A percentile compares a stretch with the other conserved stretches of the same genome.
These are phyloP conservation scores for Steinernema scapterisci DNA, from an alignment of 2,888 invertebrate genomes.

Conservation along the genomic window DNA sequence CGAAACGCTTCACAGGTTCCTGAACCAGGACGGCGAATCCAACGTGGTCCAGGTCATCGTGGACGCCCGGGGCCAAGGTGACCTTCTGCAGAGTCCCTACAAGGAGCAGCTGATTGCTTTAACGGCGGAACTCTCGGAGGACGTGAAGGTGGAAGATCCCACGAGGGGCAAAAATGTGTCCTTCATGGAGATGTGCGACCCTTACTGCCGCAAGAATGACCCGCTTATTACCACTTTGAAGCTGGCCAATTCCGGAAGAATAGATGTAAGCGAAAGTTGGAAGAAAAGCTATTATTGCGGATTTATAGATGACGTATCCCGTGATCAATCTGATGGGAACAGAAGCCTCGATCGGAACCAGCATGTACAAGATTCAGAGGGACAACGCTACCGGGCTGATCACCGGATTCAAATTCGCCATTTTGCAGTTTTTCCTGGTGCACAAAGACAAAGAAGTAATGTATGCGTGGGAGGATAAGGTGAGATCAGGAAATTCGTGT, in stretches of 20 bases:
- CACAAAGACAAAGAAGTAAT: slow-evolving; percentile 41
- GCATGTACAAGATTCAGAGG: slow-evolving; percentile 47
- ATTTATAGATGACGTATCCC: slow-evolving; percentile 52
- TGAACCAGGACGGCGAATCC: slow-evolving; percentile 55
- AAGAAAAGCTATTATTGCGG: not conserved
- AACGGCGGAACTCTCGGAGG: not conserved
- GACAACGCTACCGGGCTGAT: slow-evolving; percentile 33
- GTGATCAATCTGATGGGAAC: slow-evolving; percentile 47
- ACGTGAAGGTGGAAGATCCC: slow-evolving; percentile 30
- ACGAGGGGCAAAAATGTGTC: slow-evolving; percentile 24
- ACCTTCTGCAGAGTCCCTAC: slow-evolving; percentile 35
- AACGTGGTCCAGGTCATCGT: slow-evolving; percentile 54
- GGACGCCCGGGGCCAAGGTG: slow-evolving; percentile 1
- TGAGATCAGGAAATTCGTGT: slow-evolving; percentile 6
- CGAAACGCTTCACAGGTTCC: slow-evolving; percentile 48
- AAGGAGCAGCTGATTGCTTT: slow-evolving; percentile 23
- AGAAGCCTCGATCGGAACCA: slow-evolving; percentile 49
- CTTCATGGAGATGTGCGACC: slow-evolving; percentile 49
- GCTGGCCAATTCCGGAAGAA: slow-evolving; percentile 42
- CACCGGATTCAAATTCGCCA: slow-evolving; percentile 42
- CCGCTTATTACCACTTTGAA: slow-evolving; percentile 47
- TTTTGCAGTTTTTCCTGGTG: slow-evolving; percentile 50
- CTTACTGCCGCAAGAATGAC: slow-evolving; percentile 57
- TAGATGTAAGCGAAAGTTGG: slow-evolving; percentile 23
- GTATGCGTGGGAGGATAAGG: slow-evolving; percentile 49